Conservation (phyloP, 2,113 vertebrate genomes). For the Rhinolophus sinicus region DNA sequence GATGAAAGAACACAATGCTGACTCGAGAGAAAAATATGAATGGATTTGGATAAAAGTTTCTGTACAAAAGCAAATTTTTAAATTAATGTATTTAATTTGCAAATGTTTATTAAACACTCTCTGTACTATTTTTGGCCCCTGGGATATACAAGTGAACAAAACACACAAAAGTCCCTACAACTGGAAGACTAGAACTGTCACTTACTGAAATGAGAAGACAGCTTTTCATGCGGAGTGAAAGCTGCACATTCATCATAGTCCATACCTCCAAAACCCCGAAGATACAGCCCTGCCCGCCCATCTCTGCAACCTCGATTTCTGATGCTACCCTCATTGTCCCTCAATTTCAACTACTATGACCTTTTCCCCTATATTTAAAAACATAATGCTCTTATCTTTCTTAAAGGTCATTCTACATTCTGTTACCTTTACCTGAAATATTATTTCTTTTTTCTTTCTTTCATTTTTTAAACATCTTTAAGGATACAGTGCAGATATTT, state of each 20-base stretch:
- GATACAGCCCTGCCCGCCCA: too few relatives aligned
- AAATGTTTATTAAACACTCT: background rate
- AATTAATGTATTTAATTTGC: background rate
- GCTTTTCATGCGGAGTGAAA: background rate
- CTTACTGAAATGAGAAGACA: background rate
- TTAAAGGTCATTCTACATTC: background rate
- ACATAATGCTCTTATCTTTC: background rate
- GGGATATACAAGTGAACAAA: background rate
- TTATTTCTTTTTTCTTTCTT: background rate
- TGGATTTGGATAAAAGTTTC: background rate
- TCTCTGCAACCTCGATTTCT: background rate
- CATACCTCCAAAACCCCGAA: background rate
- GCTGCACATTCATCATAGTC: background rate
- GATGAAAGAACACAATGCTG: background rate
- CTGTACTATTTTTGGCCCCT: background rate
- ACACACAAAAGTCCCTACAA: background rate
- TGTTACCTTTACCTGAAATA: background rate
- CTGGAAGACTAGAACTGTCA: background rate
- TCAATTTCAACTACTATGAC: background rate
- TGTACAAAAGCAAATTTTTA: background rate
- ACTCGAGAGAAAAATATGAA: background rate
- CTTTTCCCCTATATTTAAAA: background rate
- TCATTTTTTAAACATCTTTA: background rate
- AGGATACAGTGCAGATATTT: background rate
- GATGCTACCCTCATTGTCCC: background rate